These are phyloP conservation scores for Torymus auratus DNA, from an alignment of 2,888 invertebrate species.

Conservation along the genomic window DNA sequence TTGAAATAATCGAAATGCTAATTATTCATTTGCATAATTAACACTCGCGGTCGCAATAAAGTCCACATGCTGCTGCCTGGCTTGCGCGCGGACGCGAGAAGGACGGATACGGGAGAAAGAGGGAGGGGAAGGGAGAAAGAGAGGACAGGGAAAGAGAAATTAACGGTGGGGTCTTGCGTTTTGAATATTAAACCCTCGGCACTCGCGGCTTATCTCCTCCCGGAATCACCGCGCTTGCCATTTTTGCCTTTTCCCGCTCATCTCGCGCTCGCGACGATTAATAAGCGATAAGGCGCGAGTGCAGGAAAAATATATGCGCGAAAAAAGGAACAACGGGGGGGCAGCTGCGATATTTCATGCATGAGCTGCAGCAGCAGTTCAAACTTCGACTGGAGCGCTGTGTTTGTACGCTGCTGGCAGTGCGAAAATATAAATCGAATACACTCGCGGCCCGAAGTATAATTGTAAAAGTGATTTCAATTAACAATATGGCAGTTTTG, in stretches of 20 bases:
- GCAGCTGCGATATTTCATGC: constrained; percentile 27
- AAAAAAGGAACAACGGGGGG: background rate
- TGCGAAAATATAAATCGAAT: constrained; percentile 40
- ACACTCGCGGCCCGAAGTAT: background rate
- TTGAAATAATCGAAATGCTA: constrained; percentile 73
- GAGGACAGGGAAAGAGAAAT: constrained; percentile 43
- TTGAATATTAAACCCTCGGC: constrained; percentile 54
- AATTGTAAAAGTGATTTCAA: constrained; percentile 53
- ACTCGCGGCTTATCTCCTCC: constrained; percentile 21
- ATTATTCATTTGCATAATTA: constrained; percentile 75
- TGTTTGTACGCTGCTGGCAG: background rate
- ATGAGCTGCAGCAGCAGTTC: background rate
- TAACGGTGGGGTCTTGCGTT: constrained; percentile 46
- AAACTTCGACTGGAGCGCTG: background rate
- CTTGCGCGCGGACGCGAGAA: too few relatives aligned
- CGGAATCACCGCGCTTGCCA: constrained; percentile 22
- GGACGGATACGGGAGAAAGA: background rate
- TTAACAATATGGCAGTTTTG: constrained; percentile 41
- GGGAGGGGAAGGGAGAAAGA: background rate
- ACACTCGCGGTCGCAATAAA: constrained; percentile 62
- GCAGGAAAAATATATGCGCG: background rate
- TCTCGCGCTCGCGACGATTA: constrained; percentile 38
- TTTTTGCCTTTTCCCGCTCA: constrained; percentile 11
- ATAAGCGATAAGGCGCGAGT: constrained; percentile 48
- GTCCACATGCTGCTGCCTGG: constrained; percentile 29